Evolutionary conservation across 2,113 vertebrate genomes (phyloP), one percentile per base, ranked within the genome.

Genomic region (Thunnus thynnus): DNA sequence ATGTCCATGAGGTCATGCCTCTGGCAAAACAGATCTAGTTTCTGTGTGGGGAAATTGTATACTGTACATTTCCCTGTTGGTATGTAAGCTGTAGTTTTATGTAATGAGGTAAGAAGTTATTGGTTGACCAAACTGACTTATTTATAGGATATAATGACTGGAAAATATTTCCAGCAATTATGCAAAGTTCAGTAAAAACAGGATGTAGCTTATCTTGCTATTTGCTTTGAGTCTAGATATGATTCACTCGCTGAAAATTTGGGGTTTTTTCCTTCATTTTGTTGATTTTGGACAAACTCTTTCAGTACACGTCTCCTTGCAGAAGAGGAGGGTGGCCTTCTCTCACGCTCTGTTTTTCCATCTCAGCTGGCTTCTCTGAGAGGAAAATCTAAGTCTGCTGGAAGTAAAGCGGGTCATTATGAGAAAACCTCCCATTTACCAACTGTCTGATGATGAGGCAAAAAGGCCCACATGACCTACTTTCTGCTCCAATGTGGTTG

Each of bases 361-460:
- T 84, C 75, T 72, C 82, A 61, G 60, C 80, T 92, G 85, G 89
- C 87, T 80, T 68, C 63, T 67, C 47, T 44, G 30, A 82, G 65
- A 83, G 91, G 89, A 93, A 93, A 93, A 89, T 87, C 73, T 78
- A 68, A 88, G 86, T 81, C 68, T 76, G 65, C 63, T 91, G 79
- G 55, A 81, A 67, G n/a, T 58, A 58, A 89, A 88, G 65, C 48
- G 65, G 73, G 41, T 78, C 80, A 73, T 88, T 84, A 83, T 54
- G 36, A 71, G 70, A 69, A 79, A 87, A 74, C 22, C 63, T 63
- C 79, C 48, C 54, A 27, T 82, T 88, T 66, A 68, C 69, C 74
- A 78, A 85, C 76, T 41, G 48, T 70, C 80, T 86, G 55, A 51
- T 27, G 64, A 72, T 36, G 41, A 48, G 68, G 72, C 60, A 54